Evolutionary conservation across 2,797 vertebrate species (phyloP), one percentile per base, ranked within the genome.

Genomic region (Spondyliosoma cantharus): DNA sequence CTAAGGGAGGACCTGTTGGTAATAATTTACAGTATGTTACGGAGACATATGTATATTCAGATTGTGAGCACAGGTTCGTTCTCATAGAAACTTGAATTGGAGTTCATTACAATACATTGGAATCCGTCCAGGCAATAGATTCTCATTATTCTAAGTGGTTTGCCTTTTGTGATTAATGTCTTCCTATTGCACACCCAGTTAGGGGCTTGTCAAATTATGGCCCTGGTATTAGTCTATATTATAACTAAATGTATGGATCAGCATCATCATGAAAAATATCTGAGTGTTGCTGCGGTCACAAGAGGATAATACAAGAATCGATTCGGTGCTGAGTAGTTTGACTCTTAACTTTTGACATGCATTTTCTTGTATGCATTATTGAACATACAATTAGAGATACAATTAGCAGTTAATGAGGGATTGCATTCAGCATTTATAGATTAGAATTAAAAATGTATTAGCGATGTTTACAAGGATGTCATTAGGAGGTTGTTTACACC

Each of bases 1-100:
- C 6, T 15, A 24, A 25, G 25, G 13, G 3, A 56, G 25, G n/a
- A 68, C 25, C 11, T 15, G 12, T 50, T 42, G 17, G 22, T 66
- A n/a, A 50, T 57, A 49, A 37, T 57, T 46, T 22, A 52, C 22
- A 60, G 2, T 20, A n/a, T 8, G 52, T 48, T 5, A 48, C 42
- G 3, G 22, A 58, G 32, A 5, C 20, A 64, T 63, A 73, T 46
- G 45, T 14, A 37, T 17, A 16, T 66, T 20, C 74, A 8, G 22
- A 8, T 46, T 8, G 8, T 11, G 22, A 58, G 20, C 54, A 56
- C 54, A 25, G 2, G 20, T 37, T 80, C 0, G 61, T 68, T 86
- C 78, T 73, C 67, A 76, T 78, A 32, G 70, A 60, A 53, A 52
- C 12, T 13, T 56, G 65, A 60, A 37, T 3, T 63, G 32, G 59